These are phyloP conservation scores for Gymnosoma rotundatum DNA, from an alignment of 2,888 invertebrate genomes.

Conservation along the genomic window DNA sequence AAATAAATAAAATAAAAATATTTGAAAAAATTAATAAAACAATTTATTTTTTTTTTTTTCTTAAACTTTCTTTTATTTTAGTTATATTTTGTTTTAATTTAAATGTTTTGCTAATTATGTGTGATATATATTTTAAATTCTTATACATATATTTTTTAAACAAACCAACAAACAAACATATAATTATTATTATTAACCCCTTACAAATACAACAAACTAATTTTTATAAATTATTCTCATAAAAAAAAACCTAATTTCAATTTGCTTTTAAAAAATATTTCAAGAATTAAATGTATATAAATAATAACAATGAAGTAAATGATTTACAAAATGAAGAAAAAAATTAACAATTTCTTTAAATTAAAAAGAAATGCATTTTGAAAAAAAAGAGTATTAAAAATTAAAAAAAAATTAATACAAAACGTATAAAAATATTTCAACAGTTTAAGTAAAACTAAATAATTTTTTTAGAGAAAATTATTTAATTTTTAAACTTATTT, in stretches of 20 bases:
- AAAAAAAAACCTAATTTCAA: background rate
- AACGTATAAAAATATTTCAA: background rate
- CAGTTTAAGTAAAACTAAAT: constrained; percentile 36
- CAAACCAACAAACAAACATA: constrained; percentile 38
- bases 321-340: background rate
- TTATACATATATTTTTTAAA: constrained; percentile 42
- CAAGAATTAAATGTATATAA: constrained; percentile 58
- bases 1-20: constrained; percentile 35
- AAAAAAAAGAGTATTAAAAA: constrained; percentile 28
- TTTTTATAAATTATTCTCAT: constrained; percentile 29
- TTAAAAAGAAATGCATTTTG: constrained; percentile 10
- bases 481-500: constrained; percentile 47
- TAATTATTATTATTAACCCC: constrained; percentile 14
- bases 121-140: constrained; percentile 70
- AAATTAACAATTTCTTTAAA: constrained; percentile 21
- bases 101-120: constrained; percentile 69
- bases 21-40: constrained; percentile 5
- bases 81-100: constrained; percentile 7
- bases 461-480: constrained; percentile 35
- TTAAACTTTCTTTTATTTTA: constrained; percentile 15
- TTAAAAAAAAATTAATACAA: background rate
- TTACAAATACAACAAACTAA: constrained; percentile 22
- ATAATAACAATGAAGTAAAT: constrained; percentile 39
- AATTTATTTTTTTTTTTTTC: constrained; percentile 3
- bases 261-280: constrained; percentile 6